Conservation (phyloP, 2,888 invertebrate genomes). For the Lepidocyrtinus sp. region DNA sequence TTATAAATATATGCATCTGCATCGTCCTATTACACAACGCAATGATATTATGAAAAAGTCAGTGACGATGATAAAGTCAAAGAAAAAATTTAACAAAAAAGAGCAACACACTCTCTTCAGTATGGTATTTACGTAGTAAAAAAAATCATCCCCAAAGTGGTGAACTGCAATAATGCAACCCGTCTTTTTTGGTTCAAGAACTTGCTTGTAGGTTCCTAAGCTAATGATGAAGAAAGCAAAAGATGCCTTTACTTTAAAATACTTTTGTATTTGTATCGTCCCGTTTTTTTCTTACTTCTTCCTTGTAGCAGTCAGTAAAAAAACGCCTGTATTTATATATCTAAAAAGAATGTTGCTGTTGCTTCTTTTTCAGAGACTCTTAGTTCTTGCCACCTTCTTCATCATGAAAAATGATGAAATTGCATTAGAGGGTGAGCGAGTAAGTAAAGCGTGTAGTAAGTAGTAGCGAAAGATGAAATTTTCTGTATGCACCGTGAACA, state of each 20-base stretch:
- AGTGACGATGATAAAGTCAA: neutral
- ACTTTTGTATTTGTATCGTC: slow-evolving; percentile 34
- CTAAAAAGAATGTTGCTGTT: slow-evolving; percentile 36
- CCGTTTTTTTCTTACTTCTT: slow-evolving; percentile 12
- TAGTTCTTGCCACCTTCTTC: slow-evolving; percentile 23
- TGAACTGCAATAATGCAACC: slow-evolving; percentile 27
- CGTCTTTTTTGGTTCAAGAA: slow-evolving; percentile 2
- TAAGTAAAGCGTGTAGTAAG: too few relatives aligned
- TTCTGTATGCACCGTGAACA: slow-evolving; percentile 41
- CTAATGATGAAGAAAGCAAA: neutral
- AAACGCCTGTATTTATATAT: slow-evolving; percentile 45
- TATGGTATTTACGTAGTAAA: neutral
- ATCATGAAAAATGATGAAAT: slow-evolving; percentile 6
- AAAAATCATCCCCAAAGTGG: slow-evolving; percentile 33
- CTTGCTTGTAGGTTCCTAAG: too few relatives aligned
- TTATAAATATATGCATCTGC: neutral
- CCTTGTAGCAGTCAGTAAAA: slow-evolving; percentile 40
- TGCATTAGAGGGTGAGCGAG: slow-evolving; percentile 52
- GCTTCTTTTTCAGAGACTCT: slow-evolving; percentile 20
- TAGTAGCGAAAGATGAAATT: slow-evolving; percentile 36
- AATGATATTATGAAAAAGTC: neutral
- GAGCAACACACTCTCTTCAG: neutral
- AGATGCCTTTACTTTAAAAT: too few relatives aligned
- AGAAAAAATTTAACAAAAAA: neutral
- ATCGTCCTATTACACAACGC: slow-evolving; percentile 23